Base-by-base conservation (phyloP, 2,888 invertebrate species). In the Dyspetes luteomarginatus region DNA sequence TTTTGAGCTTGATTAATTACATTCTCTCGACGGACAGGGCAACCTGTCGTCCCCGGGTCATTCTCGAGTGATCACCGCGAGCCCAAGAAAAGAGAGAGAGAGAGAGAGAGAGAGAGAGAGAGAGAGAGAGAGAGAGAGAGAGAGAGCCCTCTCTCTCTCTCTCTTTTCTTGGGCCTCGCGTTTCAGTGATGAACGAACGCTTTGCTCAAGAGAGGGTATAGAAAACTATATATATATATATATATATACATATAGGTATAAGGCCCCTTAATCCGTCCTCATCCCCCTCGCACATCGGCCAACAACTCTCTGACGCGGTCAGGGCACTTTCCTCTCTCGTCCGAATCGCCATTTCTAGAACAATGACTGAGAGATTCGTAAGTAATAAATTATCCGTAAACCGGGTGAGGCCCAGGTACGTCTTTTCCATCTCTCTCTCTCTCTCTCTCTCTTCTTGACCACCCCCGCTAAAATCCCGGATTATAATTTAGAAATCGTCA, bases 1-100 rank as follows among this genome's bases (percentile, higher is more conserved):
- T 78, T 86, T 87, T 88, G 88, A 87, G 85, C 85, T 89, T 90
- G 89, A 90, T 90, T 90, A 90, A 90, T 90, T 88, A 87, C 85
- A 77, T 86, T 88, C 79, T 45, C 62, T 45, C 62, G 81, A 79
- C 71, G 79, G 64, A 77, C 68, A 83, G 82, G 78, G 84, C 74
- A 81, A 83, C 78, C 85, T 86, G 88, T 85, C 86, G 84, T 82
- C 83, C 81, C 78, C 81, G 69, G 83, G 83, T 68, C 78, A 83
- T 50, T 62, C 69, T 68, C 76, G 81, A 73, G 81, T 73, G 76
- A 81, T 81, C 72, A 72, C 78, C 75, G n/a, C n/a, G n/a, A n/a
- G n/a, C n/a, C n/a, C n/a, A n/a, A n/a, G n/a, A n/a, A n/a, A n/a
- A n/a, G n/a, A n/a, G n/a, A n/a, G n/a, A n/a, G n/a, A n/a, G n/a